phyloP scores from a whole-genome alignment of 2,113 vertebrate genomes.

The Puffinus mauretanicus region DNA sequence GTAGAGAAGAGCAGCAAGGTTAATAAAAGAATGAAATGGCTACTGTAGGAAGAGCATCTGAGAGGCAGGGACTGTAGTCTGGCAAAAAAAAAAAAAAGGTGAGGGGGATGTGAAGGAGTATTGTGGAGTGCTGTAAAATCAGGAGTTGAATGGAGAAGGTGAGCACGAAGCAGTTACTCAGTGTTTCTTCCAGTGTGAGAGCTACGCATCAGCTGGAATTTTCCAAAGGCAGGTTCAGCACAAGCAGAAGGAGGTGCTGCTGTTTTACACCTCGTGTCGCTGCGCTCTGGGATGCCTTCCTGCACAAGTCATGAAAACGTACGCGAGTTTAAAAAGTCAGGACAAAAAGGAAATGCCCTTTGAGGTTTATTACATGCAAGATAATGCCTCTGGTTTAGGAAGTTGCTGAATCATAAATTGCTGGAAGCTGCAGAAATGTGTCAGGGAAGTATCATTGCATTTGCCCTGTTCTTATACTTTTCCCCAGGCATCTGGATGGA shows the following conservation, averaged over 20 bases:
- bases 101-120: background rate
- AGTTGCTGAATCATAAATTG: background rate
- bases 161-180: background rate
- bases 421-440: background rate
- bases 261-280: accelerated
- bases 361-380: background rate
- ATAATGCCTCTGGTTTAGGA: background rate
- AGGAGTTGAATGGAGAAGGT: background rate
- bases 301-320: background rate
- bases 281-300: background rate
- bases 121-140: background rate
- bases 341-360: background rate
- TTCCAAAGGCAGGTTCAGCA: background rate
- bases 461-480: background rate
- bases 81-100: background rate
- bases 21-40: background rate
- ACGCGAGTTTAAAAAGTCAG: background rate
- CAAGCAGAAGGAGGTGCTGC: background rate
- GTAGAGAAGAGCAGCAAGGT: background rate
- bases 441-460: accelerated
- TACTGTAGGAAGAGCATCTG: background rate
- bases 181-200: background rate
- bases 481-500: background rate
- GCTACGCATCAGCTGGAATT: background rate
- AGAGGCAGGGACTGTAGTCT: background rate